These are phyloP conservation scores for Himalopsyche anomala DNA, from an alignment of 2,888 invertebrate species.

Conservation along the genomic window DNA sequence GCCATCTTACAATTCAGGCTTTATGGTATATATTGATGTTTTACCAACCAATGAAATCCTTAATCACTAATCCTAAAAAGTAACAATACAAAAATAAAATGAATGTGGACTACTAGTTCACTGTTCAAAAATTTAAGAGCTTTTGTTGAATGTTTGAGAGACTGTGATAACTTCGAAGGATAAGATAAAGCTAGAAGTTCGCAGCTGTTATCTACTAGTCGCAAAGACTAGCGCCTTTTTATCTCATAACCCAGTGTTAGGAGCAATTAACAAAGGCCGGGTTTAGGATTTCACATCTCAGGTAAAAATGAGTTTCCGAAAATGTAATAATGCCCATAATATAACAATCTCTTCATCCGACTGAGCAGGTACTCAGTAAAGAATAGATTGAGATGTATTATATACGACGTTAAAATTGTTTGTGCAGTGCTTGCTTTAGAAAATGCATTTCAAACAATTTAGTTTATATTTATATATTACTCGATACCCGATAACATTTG, in stretches of 20 bases:
- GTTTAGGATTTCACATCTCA: conserved; percentile 7
- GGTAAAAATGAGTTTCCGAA: conserved; percentile 17
- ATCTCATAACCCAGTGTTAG: background rate
- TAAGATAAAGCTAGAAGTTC: background rate
- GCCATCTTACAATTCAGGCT: no score
- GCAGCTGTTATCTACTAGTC: background rate
- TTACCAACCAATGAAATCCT: no score
- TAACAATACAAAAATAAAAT: no score
- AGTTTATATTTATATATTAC: no score
- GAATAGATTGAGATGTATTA: conserved; percentile 1
- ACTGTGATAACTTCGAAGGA: no score
- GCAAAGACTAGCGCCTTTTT: conserved; percentile 12
- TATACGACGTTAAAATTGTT: background rate
- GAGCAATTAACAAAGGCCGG: conserved; percentile 18
- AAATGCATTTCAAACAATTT: no score
- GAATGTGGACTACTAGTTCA: no score
- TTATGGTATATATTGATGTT: no score
- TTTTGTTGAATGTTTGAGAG: no score
- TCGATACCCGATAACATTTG: no score
- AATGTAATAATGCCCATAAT: background rate
- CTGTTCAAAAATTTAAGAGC: no score
- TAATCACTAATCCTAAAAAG: no score
- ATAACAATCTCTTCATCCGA: background rate
- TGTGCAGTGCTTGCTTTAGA: background rate
- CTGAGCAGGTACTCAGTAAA: background rate